Conservation (phyloP, 2,113 vertebrate genomes). For the Chionis minor region DNA sequence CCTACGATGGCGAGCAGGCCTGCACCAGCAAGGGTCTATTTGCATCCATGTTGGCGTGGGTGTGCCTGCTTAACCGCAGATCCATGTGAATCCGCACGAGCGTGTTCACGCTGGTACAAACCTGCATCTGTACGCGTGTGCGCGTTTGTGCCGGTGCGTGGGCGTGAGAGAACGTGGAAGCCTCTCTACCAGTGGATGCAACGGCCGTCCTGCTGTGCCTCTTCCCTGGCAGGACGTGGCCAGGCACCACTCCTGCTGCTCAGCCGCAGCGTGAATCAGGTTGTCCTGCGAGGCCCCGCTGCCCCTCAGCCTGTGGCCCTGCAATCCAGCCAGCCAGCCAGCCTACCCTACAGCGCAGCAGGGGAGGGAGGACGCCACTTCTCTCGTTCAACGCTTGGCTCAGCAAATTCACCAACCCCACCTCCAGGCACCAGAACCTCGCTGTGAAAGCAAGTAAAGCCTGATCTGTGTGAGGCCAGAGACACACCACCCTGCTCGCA, state of each 20-base stretch:
- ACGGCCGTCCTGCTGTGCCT: rapidly evolving
- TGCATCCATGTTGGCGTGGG: background rate
- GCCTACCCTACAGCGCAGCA: background rate
- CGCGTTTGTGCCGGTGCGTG: rapidly evolving
- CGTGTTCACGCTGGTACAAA: background rate
- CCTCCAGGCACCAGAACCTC: background rate
- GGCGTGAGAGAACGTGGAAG: background rate
- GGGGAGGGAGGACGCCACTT: background rate
- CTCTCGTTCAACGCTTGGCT: background rate
- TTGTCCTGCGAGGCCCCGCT: rapidly evolving
- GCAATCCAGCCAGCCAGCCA: background rate
- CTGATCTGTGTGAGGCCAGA: background rate
- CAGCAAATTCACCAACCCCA: background rate
- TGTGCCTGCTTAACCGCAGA: background rate
- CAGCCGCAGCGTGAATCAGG: background rate
- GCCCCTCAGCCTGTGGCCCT: background rate
- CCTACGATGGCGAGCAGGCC: background rate
- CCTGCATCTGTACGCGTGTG: background rate
- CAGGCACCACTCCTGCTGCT: background rate
- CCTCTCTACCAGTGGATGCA: background rate
- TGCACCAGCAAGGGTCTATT: background rate
- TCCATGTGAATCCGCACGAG: background rate
- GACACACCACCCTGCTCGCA: background rate
- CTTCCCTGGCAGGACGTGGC: rapidly evolving
- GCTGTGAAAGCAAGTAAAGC: background rate